Percentiles rank a stretch among this genome's conserved stretches.
These are phyloP conservation scores for Pogonognathellus flavescens DNA, from an alignment of 1,140 invertebrate species.

Conservation along the genomic window DNA sequence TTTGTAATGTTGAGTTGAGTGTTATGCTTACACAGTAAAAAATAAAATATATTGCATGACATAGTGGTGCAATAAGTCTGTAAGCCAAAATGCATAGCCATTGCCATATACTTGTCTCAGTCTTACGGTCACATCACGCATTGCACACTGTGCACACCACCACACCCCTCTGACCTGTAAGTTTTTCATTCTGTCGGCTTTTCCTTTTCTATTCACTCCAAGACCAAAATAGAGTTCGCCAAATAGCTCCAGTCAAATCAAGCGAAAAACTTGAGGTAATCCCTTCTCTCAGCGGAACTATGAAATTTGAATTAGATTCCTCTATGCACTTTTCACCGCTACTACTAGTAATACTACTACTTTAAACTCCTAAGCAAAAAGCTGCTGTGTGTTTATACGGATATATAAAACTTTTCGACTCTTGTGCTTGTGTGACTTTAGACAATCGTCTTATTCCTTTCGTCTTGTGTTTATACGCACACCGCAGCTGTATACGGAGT, in stretches of 20 bases:
- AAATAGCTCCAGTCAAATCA: conserved; percentile 56
- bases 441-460: background rate
- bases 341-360: too few relatives aligned
- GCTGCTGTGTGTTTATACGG: too few relatives aligned
- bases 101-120: too few relatives aligned
- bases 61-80: too few relatives aligned
- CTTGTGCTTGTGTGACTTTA: too few relatives aligned
- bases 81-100: too few relatives aligned
- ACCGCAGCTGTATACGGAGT: background rate
- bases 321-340: conserved; percentile 12
- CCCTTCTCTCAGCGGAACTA: conserved; percentile 60
- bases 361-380: background rate
- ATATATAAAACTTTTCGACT: too few relatives aligned
- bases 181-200: background rate
- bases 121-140: too few relatives aligned
- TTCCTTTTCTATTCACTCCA: background rate
- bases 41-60: too few relatives aligned
- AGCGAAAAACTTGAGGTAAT: conserved; percentile 59
- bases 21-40: background rate
- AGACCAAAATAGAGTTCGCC: background rate
- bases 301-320: conserved; percentile 63
- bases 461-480: background rate
- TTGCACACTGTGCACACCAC: too few relatives aligned
- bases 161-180: background rate
- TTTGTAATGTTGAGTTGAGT: background rate